Conservation (phyloP, 64 coral and sea anemone genomes). For the Exaiptasia diaphana region DNA sequence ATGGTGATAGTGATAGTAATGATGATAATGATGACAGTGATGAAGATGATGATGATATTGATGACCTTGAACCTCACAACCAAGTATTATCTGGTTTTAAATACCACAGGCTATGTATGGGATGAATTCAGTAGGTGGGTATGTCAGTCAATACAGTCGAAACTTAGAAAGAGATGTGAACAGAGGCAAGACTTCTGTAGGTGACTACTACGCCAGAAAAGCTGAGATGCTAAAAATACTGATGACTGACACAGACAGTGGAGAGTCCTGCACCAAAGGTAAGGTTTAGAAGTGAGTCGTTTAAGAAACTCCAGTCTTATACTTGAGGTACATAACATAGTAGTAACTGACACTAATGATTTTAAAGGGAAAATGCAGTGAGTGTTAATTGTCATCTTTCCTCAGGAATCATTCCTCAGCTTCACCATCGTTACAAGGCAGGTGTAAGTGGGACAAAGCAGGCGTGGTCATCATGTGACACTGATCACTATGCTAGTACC, state of each 20-base stretch:
- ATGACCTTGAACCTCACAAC: too few relatives aligned
- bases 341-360: too few relatives aligned
- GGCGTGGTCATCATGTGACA: constrained; percentile 72
- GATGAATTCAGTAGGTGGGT: constrained; percentile 75
- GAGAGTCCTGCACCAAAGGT: constrained; percentile 96
- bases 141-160: constrained; percentile 74
- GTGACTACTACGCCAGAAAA: constrained; percentile 97
- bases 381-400: neutral
- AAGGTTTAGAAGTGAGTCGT: neutral
- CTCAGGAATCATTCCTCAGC: constrained; percentile 71
- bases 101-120: constrained; percentile 89
- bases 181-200: constrained; percentile 77
- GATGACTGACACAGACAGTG: constrained; percentile 90
- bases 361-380: neutral
- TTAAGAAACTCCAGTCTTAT: neutral
- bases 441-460: constrained; percentile 81
- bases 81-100: too few relatives aligned
- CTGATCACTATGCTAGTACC: constrained; percentile 92
- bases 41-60: too few relatives aligned
- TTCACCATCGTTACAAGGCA: constrained; percentile 78
- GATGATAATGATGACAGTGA: too few relatives aligned
- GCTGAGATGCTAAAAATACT: constrained; percentile 94
- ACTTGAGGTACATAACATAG: neutral
- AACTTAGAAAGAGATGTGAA: constrained; percentile 76
- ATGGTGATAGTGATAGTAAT: too few relatives aligned